phyloP scores from a whole-genome alignment of 2,113 vertebrate genomes.

The Apus apus region DNA sequence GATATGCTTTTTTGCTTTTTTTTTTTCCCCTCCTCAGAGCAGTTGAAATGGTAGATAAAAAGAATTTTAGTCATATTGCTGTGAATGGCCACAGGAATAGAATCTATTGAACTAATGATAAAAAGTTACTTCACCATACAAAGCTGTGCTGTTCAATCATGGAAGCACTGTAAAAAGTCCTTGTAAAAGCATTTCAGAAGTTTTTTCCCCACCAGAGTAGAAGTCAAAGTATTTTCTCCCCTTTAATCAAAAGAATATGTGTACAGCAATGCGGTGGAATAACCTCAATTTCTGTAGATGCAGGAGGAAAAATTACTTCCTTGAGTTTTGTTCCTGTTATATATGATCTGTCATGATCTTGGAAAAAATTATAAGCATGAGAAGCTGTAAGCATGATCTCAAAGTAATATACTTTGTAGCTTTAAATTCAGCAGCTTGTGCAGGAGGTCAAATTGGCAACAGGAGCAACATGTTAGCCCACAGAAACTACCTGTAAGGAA shows the following conservation, averaged over 20 bases:
- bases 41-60: not conserved
- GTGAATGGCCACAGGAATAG: constrained; percentile 11
- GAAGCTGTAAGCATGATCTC: not conserved
- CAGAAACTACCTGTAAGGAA: not conserved
- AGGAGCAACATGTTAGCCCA: not conserved
- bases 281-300: not conserved
- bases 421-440: not conserved
- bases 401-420: not conserved
- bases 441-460: not conserved
- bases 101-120: constrained; percentile 26
- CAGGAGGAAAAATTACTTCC: not conserved
- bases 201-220: not conserved
- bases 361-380: not conserved
- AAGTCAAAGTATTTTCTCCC: not conserved
- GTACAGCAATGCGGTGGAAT: not conserved
- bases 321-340: not conserved
- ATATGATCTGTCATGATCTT: not conserved
- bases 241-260: not conserved
- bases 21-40: not conserved
- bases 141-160: constrained; percentile 1
- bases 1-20: not conserved
- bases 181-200: constrained; percentile 20
- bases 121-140: constrained; percentile 32
- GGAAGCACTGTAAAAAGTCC: not conserved
- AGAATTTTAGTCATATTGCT: constrained; percentile 19